Conservation (phyloP, 2,113 vertebrate genomes). For the Hystrix cristata region DNA sequence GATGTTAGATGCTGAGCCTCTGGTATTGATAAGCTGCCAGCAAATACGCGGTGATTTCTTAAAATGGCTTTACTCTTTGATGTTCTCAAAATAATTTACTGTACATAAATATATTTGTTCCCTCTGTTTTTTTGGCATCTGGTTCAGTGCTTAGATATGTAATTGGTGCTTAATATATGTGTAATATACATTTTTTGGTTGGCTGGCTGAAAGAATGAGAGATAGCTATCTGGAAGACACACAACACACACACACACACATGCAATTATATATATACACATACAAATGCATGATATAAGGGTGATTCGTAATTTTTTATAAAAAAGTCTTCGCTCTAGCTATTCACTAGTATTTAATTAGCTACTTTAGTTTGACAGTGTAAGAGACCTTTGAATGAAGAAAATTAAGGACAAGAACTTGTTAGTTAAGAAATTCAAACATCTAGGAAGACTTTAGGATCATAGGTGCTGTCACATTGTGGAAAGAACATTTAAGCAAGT, state of each 20-base stretch:
- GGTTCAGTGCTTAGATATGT: neutral
- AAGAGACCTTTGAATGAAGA: neutral
- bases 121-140: neutral
- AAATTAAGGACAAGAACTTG: neutral
- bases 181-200: neutral
- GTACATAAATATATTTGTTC: neutral
- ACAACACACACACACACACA: neutral
- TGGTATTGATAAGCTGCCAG: neutral
- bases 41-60: neutral
- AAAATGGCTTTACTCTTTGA: neutral
- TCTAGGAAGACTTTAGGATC: neutral
- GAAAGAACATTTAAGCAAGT: neutral
- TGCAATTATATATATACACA: neutral
- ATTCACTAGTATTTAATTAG: neutral
- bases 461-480: fast-evolving
- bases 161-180: neutral
- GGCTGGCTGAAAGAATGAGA: neutral
- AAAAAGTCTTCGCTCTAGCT: neutral
- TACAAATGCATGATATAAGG: neutral
- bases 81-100: neutral
- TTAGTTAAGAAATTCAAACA: neutral
- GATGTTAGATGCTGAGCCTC: neutral
- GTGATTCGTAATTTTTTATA: neutral
- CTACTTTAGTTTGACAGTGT: neutral
- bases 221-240: neutral